phyloP scores from a whole-genome alignment of 2,888 invertebrate species.

The Chironomus riparius region DNA sequence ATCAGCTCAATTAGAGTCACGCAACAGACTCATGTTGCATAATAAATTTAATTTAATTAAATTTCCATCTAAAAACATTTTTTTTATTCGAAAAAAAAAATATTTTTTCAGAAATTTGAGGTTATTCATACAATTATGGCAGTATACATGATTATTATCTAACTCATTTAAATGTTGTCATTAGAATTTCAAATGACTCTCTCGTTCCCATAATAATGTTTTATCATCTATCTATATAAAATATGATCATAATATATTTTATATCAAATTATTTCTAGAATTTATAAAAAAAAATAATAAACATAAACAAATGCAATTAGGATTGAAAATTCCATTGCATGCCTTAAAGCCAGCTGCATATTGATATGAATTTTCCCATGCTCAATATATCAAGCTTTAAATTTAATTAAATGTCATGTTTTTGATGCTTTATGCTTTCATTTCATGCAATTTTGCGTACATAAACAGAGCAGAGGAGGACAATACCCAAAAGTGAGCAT shows the following conservation, averaged over 20 bases:
- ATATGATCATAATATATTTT: slow-evolving; percentile 2
- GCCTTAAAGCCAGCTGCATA: background rate
- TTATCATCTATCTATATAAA: background rate
- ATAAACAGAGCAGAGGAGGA: background rate
- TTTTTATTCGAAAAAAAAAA: too few species aligned
- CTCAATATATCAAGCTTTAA: background rate
- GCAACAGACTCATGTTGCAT: too few species aligned
- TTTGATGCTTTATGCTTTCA: slow-evolving; percentile 3
- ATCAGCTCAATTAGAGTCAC: too few species aligned
- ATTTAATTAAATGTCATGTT: slow-evolving; percentile 22
- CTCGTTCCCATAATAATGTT: background rate
- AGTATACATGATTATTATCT: too few species aligned
- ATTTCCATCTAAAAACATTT: too few species aligned
- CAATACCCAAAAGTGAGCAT: background rate
- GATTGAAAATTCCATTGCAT: background rate
- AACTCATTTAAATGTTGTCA: background rate
- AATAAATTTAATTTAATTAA: too few species aligned
- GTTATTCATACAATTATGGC: too few species aligned
- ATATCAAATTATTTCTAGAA: background rate
- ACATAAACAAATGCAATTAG: background rate
- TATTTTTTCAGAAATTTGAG: too few species aligned
- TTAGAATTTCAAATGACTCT: background rate
- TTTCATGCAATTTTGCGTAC: background rate
- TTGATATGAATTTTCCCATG: background rate
- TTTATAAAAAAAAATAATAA: background rate